Base-by-base conservation (phyloP, 2,797 vertebrate species). In the Varecia variegata region DNA sequence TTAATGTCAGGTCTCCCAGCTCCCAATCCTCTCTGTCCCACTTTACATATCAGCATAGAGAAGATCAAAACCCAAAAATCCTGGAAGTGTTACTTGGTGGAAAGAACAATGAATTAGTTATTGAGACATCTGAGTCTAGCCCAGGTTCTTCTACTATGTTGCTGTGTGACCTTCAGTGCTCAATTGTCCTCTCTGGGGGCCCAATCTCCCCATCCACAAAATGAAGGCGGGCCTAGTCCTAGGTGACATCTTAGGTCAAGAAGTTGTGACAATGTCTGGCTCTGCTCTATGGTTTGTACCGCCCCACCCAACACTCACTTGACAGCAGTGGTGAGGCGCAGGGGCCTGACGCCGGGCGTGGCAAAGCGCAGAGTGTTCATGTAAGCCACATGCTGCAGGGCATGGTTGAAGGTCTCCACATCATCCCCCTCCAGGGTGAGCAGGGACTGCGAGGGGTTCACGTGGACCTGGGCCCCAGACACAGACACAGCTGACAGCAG, bases 341-440 rank as follows among this genome's bases (percentile, higher is more conserved):
- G 99, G 0, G 99, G 99, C 38, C 99, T 99, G 93, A 99, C 99
- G 23, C 99, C 99, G 0, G 99, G 99, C 0, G 99, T 99, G 95
- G 99, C 99, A 56, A 99, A 99, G 96, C 99, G 99, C 84, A 99
- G 98, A 2, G 99, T 99, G 98, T 99, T 99, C 97, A 99, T 99
- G 98, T 99, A 99, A 96, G 99, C 99, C 97, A 99, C 99, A 4
- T 99, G 99, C 98, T 99, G 99, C 96, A 99, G 99, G 1, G 99
- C 99, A 0, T 99, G 99, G 98, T 99, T 99, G 97, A 99, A 99
- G 97, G 99, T 99, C 98, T 99, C 99, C 12, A 99, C 99, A 97
- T 99, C 99, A 1, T 99, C 99, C 77, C 99, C 99, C 98, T 99
- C 99, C 98, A 99, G 98, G 82, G 99, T 99, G 93, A 99, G 98